Conservation (phyloP, 2,113 vertebrate species). For the Clinocottus analis region DNA sequence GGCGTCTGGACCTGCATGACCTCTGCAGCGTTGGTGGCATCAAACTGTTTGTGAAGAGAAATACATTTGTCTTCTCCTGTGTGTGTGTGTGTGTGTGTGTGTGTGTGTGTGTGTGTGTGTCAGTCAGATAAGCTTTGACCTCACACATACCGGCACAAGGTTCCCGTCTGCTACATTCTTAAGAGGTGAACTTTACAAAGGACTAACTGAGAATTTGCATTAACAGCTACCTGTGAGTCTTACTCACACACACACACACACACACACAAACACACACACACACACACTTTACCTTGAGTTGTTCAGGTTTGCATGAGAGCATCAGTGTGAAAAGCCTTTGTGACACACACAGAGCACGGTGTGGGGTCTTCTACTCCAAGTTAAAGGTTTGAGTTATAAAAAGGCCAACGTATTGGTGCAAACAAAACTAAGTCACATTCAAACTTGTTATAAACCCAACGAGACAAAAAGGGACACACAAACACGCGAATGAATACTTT, state of each 20-base stretch:
- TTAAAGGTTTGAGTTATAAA: background rate
- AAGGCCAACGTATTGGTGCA: background rate
- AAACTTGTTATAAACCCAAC: too few relatives aligned
- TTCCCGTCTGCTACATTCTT: slow-evolving; percentile 33
- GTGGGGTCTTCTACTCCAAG: slow-evolving; percentile 11
- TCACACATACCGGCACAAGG: slow-evolving; percentile 53
- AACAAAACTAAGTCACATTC: too few relatives aligned
- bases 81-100: too few relatives aligned
- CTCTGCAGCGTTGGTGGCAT: slow-evolving; percentile 56
- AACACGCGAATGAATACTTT: too few relatives aligned
- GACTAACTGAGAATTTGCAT: slow-evolving; percentile 21
- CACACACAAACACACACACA: background rate
- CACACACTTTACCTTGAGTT: slow-evolving; percentile 13
- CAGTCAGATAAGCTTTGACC: slow-evolving; percentile 64
- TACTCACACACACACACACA: background rate
- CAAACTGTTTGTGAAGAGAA: slow-evolving; percentile 58
- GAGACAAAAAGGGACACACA: background rate
- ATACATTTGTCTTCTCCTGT: slow-evolving; percentile 62
- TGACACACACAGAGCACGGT: background rate
- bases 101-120: slow-evolving; percentile 52
- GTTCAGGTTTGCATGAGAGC: slow-evolving; percentile 13
- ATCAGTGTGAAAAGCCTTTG: background rate
- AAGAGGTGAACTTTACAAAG: slow-evolving; percentile 45
- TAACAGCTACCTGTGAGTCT: slow-evolving; percentile 19
- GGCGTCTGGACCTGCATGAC: slow-evolving; percentile 52